Percentiles rank a stretch among this genome's conserved stretches.
Evolutionary conservation across 2,113 vertebrate species (phyloP).

Genomic region (Hypocryptadius cinnamomeus): DNA sequence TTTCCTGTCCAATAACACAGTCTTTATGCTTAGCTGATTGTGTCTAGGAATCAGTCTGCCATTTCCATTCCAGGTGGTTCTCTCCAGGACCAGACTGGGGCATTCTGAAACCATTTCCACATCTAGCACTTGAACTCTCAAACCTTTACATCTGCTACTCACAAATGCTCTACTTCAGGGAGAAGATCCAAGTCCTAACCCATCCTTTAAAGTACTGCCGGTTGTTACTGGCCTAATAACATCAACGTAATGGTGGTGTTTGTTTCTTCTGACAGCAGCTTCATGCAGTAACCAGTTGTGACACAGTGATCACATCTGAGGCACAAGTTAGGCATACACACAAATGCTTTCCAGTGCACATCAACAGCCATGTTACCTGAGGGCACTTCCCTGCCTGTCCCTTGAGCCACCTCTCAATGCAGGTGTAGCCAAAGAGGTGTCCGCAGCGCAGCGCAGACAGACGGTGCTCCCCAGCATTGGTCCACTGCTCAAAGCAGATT

Average conservation of each 20-base stretch:
- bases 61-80: neutral
- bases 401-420: constrained; percentile 89
- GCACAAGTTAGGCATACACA: neutral
- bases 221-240: neutral
- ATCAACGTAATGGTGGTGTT: neutral
- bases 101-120: neutral
- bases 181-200: neutral
- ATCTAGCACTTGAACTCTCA: neutral
- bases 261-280: neutral
- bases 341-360: neutral
- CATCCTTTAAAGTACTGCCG: neutral
- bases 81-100: neutral
- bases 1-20: neutral
- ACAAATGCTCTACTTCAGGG: neutral
- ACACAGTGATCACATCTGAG: neutral
- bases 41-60: neutral
- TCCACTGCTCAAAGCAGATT: constrained; percentile 95
- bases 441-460: constrained; percentile 88
- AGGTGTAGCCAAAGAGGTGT: constrained; percentile 89
- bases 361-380: constrained; percentile 72
- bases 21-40: neutral
- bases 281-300: neutral
- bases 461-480: constrained; percentile 85
- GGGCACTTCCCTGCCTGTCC: constrained; percentile 86
- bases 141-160: neutral